Evolutionary conservation across 2,888 invertebrate species (phyloP), one percentile per base, ranked within the genome.

Genomic region (Drosophila mayaguana): DNA sequence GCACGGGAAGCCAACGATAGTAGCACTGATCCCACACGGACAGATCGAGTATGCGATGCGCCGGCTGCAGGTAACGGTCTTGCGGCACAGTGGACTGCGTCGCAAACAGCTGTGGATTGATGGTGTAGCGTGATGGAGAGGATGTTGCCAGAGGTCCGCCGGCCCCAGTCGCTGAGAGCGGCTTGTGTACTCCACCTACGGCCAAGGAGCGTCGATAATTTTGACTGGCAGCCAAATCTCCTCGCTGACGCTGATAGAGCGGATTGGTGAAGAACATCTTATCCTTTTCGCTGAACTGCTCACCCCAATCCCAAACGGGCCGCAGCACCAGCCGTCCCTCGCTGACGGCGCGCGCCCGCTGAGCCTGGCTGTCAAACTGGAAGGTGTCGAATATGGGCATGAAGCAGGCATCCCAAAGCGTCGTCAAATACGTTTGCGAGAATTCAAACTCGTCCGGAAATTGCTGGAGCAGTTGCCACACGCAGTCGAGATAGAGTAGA

Each of bases 341-440:
- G 45, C 66, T 76, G 2, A 90, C 94, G 18, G 97, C 97, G 43
- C 95, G 93, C 28, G 94, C 93, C 7, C 97, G 93, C 84, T 97
- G 97, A 78, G 96, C 94, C 78, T 96, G 96, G 81, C 96, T 96
- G 93, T 98, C 97, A 91, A 98, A 98, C 68, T 98, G 94, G 94
- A 98, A 98, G 42, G 98, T 98, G 85, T 98, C 97, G 90, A 98
- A 98, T 59, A 98, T 94, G 14, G 98, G 97, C 81, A 97, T 94
- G 88, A 97, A 96, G 16, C 96, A 95, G 36, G 96, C 95, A 93
- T 99, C 98, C 98, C 98, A 98, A 32, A 99, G 92, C 0, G 97
- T 96, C 1, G 97, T 97, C 79, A 99, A 95, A 93, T 98, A 98
- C 0, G 97, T 97, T 93, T 98, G 97, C 20, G 97, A 96, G 94